phyloP scores from a whole-genome alignment of 1,140 invertebrate genomes.

The Nixonia krombeini region DNA sequence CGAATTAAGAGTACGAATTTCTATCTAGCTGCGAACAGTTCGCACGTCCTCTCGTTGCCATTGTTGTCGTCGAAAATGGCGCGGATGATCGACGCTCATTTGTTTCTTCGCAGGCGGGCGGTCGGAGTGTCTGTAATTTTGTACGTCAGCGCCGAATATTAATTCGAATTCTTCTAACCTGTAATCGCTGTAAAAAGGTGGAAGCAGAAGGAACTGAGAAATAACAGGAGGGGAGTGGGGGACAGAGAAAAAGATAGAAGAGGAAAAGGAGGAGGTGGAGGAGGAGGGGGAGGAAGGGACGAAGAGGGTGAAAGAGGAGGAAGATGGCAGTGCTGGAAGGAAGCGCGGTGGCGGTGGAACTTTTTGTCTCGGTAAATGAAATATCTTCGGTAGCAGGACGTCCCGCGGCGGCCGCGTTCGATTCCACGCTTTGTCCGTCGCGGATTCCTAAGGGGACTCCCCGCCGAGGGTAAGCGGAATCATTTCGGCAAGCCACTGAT shows the following conservation, averaged over 20 bases:
- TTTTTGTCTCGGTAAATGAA: conserved; percentile 67
- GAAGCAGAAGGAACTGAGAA: neutral
- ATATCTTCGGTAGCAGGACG: conserved; percentile 66
- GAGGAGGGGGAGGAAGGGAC: conserved; percentile 2
- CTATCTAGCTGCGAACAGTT: too few species aligned
- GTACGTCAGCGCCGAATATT: conserved; percentile 72
- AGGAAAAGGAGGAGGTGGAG: neutral
- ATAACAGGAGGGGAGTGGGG: too few species aligned
- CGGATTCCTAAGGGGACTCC: conserved; percentile 59
- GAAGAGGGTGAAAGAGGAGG: conserved; percentile 3
- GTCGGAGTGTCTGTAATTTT: conserved; percentile 62
- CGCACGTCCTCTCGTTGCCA: conserved; percentile 24
- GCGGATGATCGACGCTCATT: conserved; percentile 66
- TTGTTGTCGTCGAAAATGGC: conserved; percentile 58
- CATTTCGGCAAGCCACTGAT: conserved; percentile 56
- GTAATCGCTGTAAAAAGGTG: conserved; percentile 29
- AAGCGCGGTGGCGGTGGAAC: conserved; percentile 29
- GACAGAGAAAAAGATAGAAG: conserved; percentile 1
- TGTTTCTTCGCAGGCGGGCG: conserved; percentile 63
- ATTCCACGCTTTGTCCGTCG: conserved; percentile 61
- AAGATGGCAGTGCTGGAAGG: conserved; percentile 20
- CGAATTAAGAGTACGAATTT: too few species aligned
- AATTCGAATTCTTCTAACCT: conserved; percentile 69
- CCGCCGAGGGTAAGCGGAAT: conserved; percentile 65
- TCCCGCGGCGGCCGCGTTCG: conserved; percentile 61